These are phyloP conservation scores for Amphibalanus amphitrite DNA, from an alignment of 1,140 invertebrate genomes.

Conservation along the genomic window DNA sequence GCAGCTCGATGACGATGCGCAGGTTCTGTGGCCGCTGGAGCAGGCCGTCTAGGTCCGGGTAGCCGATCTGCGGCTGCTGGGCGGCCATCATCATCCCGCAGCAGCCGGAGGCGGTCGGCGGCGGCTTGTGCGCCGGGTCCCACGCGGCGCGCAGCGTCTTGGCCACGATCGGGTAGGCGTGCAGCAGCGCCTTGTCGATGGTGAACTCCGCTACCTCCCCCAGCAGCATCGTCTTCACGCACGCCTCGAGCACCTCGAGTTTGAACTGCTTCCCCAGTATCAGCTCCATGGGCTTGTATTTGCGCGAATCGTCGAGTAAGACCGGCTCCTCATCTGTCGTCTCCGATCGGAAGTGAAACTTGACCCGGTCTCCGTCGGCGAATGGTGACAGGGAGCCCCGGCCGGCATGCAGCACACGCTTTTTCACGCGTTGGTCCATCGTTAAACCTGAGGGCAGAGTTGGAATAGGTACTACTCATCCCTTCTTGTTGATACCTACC, in stretches of 20 bases:
- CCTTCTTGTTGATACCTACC: too few relatives aligned
- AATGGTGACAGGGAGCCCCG: background rate
- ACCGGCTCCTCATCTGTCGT: background rate
- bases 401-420: background rate
- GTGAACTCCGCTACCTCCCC: slow-evolving; percentile 73
- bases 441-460: background rate
- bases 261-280: slow-evolving; percentile 93
- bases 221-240: slow-evolving; percentile 75
- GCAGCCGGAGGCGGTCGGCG: slow-evolving; percentile 42
- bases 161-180: slow-evolving; percentile 75
- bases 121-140: slow-evolving; percentile 36
- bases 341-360: background rate
- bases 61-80: slow-evolving; percentile 70
- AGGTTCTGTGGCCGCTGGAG: slow-evolving; percentile 62
- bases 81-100: slow-evolving; percentile 55
- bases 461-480: too few relatives aligned
- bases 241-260: slow-evolving; percentile 84
- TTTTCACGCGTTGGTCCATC: background rate
- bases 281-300: slow-evolving; percentile 70
- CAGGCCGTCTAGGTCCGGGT: slow-evolving; percentile 69
- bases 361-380: background rate
- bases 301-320: slow-evolving; percentile 71
- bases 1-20: slow-evolving; percentile 70
- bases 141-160: slow-evolving; percentile 68
- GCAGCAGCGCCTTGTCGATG: slow-evolving; percentile 67